Evolutionary conservation across 2,113 vertebrate species (phyloP).

Genomic region (Promerops cafer): DNA sequence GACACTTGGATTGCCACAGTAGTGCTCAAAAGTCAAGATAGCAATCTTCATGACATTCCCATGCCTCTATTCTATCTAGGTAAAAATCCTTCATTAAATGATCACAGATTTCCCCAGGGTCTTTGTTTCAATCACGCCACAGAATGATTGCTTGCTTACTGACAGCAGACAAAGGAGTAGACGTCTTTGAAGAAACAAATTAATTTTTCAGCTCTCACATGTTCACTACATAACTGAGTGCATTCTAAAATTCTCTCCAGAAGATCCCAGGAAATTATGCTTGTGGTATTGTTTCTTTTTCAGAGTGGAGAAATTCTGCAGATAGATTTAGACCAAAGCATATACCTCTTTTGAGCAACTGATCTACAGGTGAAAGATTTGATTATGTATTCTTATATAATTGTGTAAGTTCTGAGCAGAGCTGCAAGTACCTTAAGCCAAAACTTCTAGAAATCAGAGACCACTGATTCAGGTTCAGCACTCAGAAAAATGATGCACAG

Average conservation of each 20-base stretch:
- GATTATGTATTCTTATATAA: not conserved
- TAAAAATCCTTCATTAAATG: not conserved
- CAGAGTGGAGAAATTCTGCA: not conserved
- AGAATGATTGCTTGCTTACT: not conserved
- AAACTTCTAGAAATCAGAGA: not conserved
- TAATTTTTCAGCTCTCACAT: not conserved
- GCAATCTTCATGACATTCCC: not conserved
- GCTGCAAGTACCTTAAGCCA: not conserved
- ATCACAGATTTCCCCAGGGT: not conserved
- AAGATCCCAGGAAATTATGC: not conserved
- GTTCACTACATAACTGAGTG: not conserved
- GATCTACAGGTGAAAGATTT: not conserved
- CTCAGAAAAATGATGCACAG: not conserved
- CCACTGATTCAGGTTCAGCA: not conserved
- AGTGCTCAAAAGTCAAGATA: not conserved
- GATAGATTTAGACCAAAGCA: not conserved
- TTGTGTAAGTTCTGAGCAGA: not conserved
- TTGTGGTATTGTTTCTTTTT: not conserved
- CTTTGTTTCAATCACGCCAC: not conserved
- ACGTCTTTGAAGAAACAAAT: not conserved
- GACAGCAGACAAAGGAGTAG: not conserved
- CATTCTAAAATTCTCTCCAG: not conserved
- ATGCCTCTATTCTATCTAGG: not conserved
- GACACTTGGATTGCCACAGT: not conserved
- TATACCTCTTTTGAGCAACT: not conserved